Evolutionary conservation across 2,797 vertebrate species (phyloP), one percentile per base, ranked within the genome.

Genomic region (Margarornis squamiger): DNA sequence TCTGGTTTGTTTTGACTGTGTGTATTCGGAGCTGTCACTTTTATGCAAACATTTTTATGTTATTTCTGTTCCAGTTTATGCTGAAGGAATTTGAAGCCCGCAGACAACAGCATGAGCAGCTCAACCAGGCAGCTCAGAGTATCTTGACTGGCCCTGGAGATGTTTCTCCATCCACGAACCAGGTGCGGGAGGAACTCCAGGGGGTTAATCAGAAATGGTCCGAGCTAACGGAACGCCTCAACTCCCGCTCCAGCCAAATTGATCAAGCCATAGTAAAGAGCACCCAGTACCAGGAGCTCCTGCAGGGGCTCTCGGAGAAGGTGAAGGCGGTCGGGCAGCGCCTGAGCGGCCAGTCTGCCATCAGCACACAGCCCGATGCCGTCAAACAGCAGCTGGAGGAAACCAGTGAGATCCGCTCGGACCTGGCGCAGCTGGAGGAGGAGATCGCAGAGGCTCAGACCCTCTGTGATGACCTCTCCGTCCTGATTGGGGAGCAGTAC

Each of bases 31-130:
- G 95, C 90, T 97, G 95, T 97, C 97, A 96, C 77, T 48, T 96
- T 87, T 94, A 46, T 91, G 70, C 96, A 97, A 98, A 97, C 96
- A 97, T 90, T 86, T 93, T 93, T 2, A 7, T 94, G 88, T 97
- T 96, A 30, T 97, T 98, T 97, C 93, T 97, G n/a, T 98, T 97
- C 30, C 96, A 99, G 99, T 99, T 99, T 97, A 99, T 99, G 99
- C 97, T 99, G 95, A 99, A 99, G 65, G 99, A 99, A 98, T 99
- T 99, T 90, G 99, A 99, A 97, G 98, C 98, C 14, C 98, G 99
- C 6, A 98, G 97, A 67, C 98, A 98, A 1, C 99, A 99, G 98
- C 99, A 99, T 8, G 98, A 99, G 87, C 99, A 99, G 97, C 97
- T 99, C 92, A 99, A 99, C 27, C 98, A 98, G 94, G 98, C 99